phyloP scores from a whole-genome alignment of 2,113 vertebrate species.

The Alethe castanea region DNA sequence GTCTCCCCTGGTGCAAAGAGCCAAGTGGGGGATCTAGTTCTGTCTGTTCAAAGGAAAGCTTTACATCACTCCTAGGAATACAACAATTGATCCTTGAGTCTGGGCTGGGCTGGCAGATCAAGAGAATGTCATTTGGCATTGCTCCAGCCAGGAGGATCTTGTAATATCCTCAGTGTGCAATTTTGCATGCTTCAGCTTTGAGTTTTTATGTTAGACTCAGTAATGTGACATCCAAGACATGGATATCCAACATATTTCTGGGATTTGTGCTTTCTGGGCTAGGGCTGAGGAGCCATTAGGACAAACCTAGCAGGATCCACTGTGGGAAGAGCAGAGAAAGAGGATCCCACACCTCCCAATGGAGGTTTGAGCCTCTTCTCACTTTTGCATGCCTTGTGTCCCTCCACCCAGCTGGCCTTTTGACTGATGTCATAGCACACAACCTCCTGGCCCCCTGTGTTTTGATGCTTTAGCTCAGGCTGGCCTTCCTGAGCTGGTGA shows the following conservation, averaged over 20 bases:
- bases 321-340: not conserved
- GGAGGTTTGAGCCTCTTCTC: not conserved
- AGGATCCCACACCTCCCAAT: not conserved
- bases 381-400: not conserved
- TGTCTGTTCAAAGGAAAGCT: not conserved
- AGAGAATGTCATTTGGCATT: not conserved
- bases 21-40: not conserved
- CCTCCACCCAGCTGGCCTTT: not conserved
- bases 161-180: not conserved
- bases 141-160: not conserved
- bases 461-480: not conserved
- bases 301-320: not conserved
- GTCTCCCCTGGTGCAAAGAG: not conserved
- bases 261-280: not conserved
- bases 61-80: conserved; percentile 19
- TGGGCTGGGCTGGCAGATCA: not conserved
- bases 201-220: not conserved
- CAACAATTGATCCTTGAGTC: not conserved
- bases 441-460: accelerated
- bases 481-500: accelerated
- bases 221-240: not conserved
- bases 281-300: not conserved
- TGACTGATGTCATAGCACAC: not conserved
- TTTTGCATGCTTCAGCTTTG: not conserved
- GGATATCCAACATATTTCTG: accelerated